Percentiles rank a stretch among this genome's conserved stretches.
Conservation (phyloP, 2,888 invertebrate genomes). For the Eupithecia vulgata region DNA sequence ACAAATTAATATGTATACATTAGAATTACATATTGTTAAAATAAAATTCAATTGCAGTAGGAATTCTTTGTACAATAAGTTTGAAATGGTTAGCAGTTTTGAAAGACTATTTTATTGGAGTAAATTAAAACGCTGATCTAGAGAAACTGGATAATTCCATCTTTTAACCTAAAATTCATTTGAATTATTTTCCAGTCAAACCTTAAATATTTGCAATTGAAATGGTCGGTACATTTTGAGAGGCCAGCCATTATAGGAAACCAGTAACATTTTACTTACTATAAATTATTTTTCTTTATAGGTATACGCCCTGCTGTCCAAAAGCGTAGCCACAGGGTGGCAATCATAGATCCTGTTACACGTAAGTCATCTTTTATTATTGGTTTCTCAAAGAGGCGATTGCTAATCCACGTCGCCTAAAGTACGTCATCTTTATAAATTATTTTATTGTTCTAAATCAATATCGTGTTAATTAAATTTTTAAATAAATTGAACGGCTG, state of each 20-base stretch:
- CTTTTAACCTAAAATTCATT: background rate
- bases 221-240: background rate
- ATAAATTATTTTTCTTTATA: slow-evolving; percentile 45
- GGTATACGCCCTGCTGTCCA: slow-evolving; percentile 64
- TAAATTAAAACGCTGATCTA: too few relatives aligned
- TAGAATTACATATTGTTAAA: too few relatives aligned
- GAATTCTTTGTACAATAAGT: too few relatives aligned
- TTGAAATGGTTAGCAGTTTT: too few relatives aligned
- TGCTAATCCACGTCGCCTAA: background rate
- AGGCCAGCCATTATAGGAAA: background rate
- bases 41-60: too few relatives aligned
- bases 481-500: too few relatives aligned
- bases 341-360: slow-evolving; percentile 74
- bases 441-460: too few relatives aligned
- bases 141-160: background rate
- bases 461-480: too few relatives aligned
- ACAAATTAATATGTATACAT: too few relatives aligned
- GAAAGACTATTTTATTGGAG: too few relatives aligned
- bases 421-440: background rate
- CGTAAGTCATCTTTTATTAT: slow-evolving; percentile 58
- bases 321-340: slow-evolving; percentile 71
- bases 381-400: background rate
- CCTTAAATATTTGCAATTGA: too few relatives aligned
- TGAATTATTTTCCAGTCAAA: too few relatives aligned
- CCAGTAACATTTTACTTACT: background rate